These are phyloP conservation scores for Xerus rutilus DNA, from an alignment of 2,797 vertebrate genomes.

Conservation along the genomic window DNA sequence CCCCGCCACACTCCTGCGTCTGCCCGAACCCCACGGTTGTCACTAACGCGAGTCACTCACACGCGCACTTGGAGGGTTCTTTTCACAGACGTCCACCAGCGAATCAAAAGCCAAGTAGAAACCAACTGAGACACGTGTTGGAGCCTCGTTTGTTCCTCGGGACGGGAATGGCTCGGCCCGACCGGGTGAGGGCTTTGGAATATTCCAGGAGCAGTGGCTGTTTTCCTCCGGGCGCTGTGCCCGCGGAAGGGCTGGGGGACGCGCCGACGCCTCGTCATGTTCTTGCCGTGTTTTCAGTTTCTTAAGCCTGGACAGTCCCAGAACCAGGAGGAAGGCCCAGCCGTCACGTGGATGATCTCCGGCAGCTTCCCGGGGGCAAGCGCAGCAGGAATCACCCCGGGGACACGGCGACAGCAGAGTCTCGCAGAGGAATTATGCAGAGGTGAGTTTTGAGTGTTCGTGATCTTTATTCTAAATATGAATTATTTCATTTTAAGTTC, in stretches of 20 bases:
- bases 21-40: not conserved
- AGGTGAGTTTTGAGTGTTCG: not conserved
- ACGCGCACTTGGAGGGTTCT: fast-evolving
- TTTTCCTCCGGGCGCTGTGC: not conserved
- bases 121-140: too few relatives aligned
- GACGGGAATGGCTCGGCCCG: too few relatives aligned
- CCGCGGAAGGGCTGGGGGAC: too few relatives aligned
- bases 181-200: too few relatives aligned
- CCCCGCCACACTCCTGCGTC: not conserved
- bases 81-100: not conserved
- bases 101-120: not conserved
- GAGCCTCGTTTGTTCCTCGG: too few relatives aligned
- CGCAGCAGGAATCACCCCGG: not conserved
- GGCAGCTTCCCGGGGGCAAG: too few relatives aligned
- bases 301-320: not conserved
- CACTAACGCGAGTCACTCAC: not conserved
- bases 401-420: not conserved
- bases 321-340: too few relatives aligned
- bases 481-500: not conserved
- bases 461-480: not conserved
- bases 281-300: too few relatives aligned
- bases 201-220: not conserved
- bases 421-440: not conserved
- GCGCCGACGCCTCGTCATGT: too few relatives aligned
- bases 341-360: too few relatives aligned